Conservation (phyloP, 2,797 vertebrate species). For the Craterocephalus amniculus region DNA sequence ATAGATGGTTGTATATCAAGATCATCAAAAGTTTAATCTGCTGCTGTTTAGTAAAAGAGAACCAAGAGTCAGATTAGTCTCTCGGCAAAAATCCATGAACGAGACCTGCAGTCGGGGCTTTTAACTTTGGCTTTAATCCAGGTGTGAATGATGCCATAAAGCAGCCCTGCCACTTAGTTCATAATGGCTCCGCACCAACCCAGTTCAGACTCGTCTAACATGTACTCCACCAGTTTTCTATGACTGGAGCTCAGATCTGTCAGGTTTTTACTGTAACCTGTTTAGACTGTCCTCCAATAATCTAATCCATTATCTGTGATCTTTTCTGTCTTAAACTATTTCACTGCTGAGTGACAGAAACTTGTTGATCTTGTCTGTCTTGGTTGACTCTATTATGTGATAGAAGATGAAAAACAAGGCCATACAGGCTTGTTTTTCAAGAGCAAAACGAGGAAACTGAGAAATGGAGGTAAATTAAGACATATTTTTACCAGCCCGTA, state of each 20-base stretch:
- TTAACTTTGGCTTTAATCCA: neutral
- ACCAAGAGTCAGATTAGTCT: neutral
- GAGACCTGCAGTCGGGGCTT: neutral
- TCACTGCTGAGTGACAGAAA: slow-evolving; percentile 33
- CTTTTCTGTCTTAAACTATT: slow-evolving; percentile 10
- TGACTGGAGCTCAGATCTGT: slow-evolving; percentile 7
- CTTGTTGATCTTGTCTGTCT: slow-evolving; percentile 61
- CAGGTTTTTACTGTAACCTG: slow-evolving; percentile 7
- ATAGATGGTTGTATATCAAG: neutral
- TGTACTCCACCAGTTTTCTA: neutral
- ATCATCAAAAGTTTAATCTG: neutral
- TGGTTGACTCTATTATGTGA: slow-evolving; percentile 7
- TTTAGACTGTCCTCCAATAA: slow-evolving; percentile 2
- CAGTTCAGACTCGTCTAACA: neutral
- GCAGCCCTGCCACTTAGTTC: neutral
- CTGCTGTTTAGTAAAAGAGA: neutral
- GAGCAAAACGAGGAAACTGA: slow-evolving; percentile 1
- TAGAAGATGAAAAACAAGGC: neutral
- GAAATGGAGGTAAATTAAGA: neutral
- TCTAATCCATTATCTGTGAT: slow-evolving; percentile 11
- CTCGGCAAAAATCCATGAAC: neutral
- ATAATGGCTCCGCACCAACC: neutral
- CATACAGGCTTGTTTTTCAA: neutral
- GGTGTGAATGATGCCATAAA: neutral
- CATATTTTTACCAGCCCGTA: neutral